A percentile compares a stretch with the other conserved stretches of the same genome.
Conservation (phyloP, 2,888 invertebrate species). For the Acleris holmiana region DNA sequence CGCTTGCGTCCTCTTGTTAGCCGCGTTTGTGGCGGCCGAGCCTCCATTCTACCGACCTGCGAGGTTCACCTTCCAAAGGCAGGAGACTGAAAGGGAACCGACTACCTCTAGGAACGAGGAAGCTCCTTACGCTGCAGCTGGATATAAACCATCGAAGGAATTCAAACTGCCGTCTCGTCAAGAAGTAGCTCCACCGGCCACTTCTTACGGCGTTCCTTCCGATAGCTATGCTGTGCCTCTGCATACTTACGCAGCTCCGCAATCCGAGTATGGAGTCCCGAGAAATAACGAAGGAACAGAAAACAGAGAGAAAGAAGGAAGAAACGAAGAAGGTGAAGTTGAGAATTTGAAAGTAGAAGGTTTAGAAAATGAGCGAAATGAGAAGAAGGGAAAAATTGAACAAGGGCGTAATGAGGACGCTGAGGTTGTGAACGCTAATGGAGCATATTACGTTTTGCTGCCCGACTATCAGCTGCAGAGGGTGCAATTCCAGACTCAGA, state of each 20-base stretch:
- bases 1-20: constrained; percentile 63
- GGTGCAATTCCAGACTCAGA: constrained; percentile 84
- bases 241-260: constrained; percentile 64
- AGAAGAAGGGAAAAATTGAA: constrained; percentile 55
- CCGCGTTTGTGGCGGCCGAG: constrained; percentile 64
- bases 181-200: constrained; percentile 62
- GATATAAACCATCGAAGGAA: constrained; percentile 64
- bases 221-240: constrained; percentile 73
- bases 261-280: constrained; percentile 63
- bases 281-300: constrained; percentile 38
- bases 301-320: constrained; percentile 25
- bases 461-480: constrained; percentile 86
- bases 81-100: constrained; percentile 57
- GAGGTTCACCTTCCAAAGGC: constrained; percentile 61
- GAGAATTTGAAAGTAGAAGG: constrained; percentile 40
- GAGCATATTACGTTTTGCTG: constrained; percentile 87
- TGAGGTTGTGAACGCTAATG: constrained; percentile 71
- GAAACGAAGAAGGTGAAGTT: constrained; percentile 31
- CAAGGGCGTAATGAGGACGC: constrained; percentile 59
- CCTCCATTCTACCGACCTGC: constrained; percentile 63
- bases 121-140: constrained; percentile 72
- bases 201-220: constrained; percentile 70
- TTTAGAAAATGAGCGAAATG: constrained; percentile 43
- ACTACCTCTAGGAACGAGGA: constrained; percentile 49
- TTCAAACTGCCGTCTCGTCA: constrained; percentile 71